Conservation (phyloP, 2,113 vertebrate species). For the Miniopterus natalensis region DNA sequence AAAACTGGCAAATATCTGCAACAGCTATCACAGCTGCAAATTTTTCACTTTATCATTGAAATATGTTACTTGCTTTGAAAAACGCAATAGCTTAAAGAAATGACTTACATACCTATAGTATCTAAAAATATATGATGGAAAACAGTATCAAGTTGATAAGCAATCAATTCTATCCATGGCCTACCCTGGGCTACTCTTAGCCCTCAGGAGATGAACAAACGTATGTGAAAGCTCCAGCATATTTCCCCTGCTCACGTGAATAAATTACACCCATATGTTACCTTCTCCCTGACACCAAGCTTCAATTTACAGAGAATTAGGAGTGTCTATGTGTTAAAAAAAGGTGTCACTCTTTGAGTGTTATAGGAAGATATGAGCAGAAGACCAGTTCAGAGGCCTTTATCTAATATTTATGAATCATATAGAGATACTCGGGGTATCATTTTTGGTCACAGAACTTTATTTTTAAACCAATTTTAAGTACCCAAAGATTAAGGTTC, state of each 20-base stretch:
- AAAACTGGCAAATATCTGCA: neutral
- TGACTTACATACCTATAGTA: neutral
- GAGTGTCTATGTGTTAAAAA: neutral
- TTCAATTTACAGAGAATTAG: neutral
- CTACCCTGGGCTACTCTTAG: neutral
- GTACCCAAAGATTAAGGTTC: constrained; percentile 47
- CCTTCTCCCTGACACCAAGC: neutral
- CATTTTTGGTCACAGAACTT: constrained; percentile 64
- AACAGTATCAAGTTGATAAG: neutral
- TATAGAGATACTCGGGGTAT: neutral
- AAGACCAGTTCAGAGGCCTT: neutral
- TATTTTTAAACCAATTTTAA: constrained; percentile 72
- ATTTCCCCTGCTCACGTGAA: neutral
- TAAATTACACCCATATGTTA: neutral
- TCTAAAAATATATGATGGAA: neutral
- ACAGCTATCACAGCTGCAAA: neutral
- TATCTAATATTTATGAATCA: neutral
- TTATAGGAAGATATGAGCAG: neutral
- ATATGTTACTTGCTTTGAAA: constrained; percentile 1
- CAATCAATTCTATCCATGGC: neutral
- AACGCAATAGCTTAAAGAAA: neutral
- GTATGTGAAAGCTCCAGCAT: neutral
- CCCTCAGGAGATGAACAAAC: neutral
- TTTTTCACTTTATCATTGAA: neutral
- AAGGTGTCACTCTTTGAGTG: neutral